Conservation (phyloP, 1,140 invertebrate genomes). For the Ceratina australensis region DNA sequence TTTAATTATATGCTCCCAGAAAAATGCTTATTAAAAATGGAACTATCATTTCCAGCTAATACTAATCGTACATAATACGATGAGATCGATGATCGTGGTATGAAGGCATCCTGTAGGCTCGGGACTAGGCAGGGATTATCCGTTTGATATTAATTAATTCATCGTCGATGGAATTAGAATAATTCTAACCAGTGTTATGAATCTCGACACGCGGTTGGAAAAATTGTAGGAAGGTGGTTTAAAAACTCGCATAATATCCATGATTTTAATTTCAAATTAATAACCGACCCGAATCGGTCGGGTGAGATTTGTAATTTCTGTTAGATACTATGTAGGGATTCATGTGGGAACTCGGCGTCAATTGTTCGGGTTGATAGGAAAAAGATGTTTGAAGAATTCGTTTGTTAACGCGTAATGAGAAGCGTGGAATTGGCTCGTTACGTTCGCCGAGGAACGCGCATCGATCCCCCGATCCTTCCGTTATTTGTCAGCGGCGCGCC, state of each 20-base stretch:
- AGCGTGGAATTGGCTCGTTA: slow-evolving; percentile 33
- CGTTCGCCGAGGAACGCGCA: slow-evolving; percentile 18
- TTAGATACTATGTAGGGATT: too few relatives aligned
- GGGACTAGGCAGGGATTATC: slow-evolving; percentile 4
- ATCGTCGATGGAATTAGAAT: background rate
- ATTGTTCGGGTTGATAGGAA: background rate
- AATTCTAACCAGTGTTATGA: background rate
- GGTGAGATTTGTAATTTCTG: too few relatives aligned
- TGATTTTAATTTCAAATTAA: too few relatives aligned
- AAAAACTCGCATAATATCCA: too few relatives aligned
- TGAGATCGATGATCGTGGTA: too few relatives aligned
- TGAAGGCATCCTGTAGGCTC: background rate
- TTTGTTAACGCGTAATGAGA: slow-evolving; percentile 36
- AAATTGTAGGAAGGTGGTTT: background rate
- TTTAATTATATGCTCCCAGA: too few relatives aligned
- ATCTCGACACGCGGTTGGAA: too few relatives aligned
- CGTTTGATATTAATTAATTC: slow-evolving; percentile 36
- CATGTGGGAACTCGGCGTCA: background rate
- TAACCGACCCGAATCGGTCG: too few relatives aligned
- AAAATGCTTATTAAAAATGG: too few relatives aligned
- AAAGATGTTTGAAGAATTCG: slow-evolving; percentile 16
- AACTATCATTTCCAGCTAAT: too few relatives aligned
- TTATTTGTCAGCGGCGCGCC: slow-evolving; percentile 51
- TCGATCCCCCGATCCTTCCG: slow-evolving; percentile 47
- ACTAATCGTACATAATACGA: too few relatives aligned